Percentiles rank a stretch among this genome's conserved stretches.
phyloP scores from a whole-genome alignment of 2,888 invertebrate genomes.

The Megalurothrips usitatus region DNA sequence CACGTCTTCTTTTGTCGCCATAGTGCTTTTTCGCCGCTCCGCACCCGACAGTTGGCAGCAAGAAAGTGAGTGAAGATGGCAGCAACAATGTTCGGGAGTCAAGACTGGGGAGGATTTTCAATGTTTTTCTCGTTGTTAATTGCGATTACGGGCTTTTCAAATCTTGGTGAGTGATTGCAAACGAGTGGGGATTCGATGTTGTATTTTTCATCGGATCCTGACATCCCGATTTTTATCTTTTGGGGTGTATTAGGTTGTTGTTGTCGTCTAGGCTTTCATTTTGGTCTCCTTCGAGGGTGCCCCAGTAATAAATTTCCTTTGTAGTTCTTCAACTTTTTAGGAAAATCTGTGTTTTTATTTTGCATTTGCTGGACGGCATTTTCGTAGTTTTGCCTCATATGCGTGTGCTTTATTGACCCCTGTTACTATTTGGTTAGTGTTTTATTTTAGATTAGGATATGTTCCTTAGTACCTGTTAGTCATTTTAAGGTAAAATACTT shows the following conservation, averaged over 20 bases:
- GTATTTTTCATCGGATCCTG: not conserved
- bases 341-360: not conserved
- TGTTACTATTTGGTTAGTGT: no score
- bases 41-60: not conserved
- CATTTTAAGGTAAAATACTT: no score
- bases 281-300: not conserved
- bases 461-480: no score
- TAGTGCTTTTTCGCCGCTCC: not conserved
- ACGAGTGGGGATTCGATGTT: not conserved
- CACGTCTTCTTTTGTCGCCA: not conserved
- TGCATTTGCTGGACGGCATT: no score
- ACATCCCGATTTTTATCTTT: not conserved
- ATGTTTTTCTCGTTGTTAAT: not conserved
- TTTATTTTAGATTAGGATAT: no score
- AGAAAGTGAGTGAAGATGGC: not conserved
- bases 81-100: not conserved
- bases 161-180: not conserved
- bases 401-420: no score
- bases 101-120: conserved; percentile 15
- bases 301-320: not conserved
- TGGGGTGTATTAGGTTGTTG: not conserved
- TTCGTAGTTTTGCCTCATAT: no score
- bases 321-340: not conserved
- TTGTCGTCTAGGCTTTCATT: conserved; percentile 22
- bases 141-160: not conserved